Percentiles rank a stretch among this genome's conserved stretches.
Evolutionary conservation across 2,888 invertebrate species (phyloP).

Genomic region (Rotaria macrura): DNA sequence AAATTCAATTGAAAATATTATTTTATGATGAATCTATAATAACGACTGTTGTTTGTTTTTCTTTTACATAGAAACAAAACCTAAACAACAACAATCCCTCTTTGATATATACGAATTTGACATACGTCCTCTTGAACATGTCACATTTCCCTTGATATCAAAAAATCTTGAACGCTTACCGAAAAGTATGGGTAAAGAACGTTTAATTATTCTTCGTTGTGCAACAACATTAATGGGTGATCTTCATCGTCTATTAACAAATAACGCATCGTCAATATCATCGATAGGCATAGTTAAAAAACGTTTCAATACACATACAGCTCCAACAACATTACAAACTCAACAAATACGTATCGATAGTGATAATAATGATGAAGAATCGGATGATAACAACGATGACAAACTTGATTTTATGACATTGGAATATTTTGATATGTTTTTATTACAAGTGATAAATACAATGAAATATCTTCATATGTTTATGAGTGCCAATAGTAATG

Average conservation of each 20-base stretch:
- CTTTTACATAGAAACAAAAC: not conserved
- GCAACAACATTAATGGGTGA: not conserved
- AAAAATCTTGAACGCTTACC: not conserved
- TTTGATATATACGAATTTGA: not conserved
- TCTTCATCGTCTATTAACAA: not conserved
- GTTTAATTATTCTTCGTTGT: not conserved
- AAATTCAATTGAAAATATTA: not conserved
- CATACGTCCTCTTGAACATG: not conserved
- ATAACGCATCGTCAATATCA: not conserved
- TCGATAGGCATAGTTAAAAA: not conserved
- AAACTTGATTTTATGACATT: not conserved
- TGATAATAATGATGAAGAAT: not conserved
- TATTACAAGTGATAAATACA: not conserved
- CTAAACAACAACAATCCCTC: not conserved
- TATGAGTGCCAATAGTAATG: not conserved
- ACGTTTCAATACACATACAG: not conserved
- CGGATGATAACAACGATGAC: not conserved
- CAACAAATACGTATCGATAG: not conserved
- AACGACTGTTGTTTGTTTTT: not conserved
- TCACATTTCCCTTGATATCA: not conserved
- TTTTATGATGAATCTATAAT: not conserved
- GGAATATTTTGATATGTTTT: not conserved
- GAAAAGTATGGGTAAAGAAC: not conserved
- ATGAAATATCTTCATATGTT: not conserved
- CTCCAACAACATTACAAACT: not conserved